A percentile compares a stretch with the other conserved stretches of the same genome.
These are phyloP conservation scores for Pseudolycoriella hygida DNA, from an alignment of 2,888 invertebrate genomes.

Conservation along the genomic window DNA sequence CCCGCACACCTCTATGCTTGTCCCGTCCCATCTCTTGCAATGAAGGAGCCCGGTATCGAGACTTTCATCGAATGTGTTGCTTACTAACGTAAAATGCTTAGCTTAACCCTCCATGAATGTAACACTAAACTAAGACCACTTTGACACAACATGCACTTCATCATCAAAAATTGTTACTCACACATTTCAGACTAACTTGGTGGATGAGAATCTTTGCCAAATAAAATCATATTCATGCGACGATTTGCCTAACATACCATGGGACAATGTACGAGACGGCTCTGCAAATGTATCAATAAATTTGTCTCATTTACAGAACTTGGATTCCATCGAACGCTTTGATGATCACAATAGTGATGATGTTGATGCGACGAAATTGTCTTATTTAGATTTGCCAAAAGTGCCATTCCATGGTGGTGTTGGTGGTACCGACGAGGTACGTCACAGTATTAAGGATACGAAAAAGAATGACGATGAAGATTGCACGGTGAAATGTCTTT, in stretches of 20 bases:
- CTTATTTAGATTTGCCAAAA: not conserved
- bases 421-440: conserved; percentile 7
- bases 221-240: not conserved
- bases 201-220: no score
- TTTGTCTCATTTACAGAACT: conserved; percentile 1
- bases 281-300: not conserved
- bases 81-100: no score
- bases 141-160: no score
- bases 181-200: no score
- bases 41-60: no score
- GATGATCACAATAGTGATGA: conserved; percentile 2
- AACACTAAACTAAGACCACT: no score
- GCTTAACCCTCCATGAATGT: no score
- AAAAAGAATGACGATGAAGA: conserved; percentile 18
- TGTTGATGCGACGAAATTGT: not conserved
- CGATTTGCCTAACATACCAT: not conserved
- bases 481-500: conserved; percentile 25
- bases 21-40: no score
- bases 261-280: not conserved
- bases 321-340: conserved; percentile 9
- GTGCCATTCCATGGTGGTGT: conserved; percentile 1
- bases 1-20: no score
- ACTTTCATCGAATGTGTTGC: no score
- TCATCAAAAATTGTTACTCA: no score
- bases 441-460: conserved; percentile 1